phyloP scores from a whole-genome alignment of 2,797 vertebrate species.

The Mareca strepera region DNA sequence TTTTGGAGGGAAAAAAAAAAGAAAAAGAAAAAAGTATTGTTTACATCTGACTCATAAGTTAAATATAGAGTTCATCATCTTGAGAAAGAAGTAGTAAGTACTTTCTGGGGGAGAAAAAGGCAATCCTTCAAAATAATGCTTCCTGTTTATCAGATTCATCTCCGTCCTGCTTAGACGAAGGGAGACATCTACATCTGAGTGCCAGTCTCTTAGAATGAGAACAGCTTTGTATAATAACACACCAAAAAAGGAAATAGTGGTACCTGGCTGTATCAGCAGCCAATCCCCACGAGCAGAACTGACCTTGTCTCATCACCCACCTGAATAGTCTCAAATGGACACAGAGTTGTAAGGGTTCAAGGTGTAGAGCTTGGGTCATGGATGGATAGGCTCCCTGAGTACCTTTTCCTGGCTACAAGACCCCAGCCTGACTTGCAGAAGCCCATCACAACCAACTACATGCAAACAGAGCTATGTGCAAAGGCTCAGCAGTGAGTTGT shows the following conservation, averaged over 20 bases:
- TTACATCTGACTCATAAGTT: neutral
- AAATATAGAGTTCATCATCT: neutral
- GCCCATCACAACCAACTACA: neutral
- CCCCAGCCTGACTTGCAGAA: rapidly evolving
- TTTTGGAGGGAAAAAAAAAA: too few relatives aligned
- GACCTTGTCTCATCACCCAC: neutral
- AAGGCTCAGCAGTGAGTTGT: neutral
- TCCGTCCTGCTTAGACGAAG: neutral
- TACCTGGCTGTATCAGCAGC: neutral
- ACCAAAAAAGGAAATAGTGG: neutral
- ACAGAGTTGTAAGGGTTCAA: neutral
- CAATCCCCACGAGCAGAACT: neutral
- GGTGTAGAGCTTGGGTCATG: neutral
- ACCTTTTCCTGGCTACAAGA: neutral
- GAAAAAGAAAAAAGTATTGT: neutral
- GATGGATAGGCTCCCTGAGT: neutral
- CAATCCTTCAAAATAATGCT: neutral
- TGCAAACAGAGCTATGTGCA: neutral
- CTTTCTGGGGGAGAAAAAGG: neutral
- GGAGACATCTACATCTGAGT: neutral
- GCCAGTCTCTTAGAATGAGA: neutral
- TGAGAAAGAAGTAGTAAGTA: neutral
- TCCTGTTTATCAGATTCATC: neutral
- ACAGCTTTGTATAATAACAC: neutral
- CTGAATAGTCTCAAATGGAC: rapidly evolving